Evolutionary conservation across 2,113 vertebrate genomes (phyloP), one percentile per base, ranked within the genome.

Genomic region (Silurus asotus): DNA sequence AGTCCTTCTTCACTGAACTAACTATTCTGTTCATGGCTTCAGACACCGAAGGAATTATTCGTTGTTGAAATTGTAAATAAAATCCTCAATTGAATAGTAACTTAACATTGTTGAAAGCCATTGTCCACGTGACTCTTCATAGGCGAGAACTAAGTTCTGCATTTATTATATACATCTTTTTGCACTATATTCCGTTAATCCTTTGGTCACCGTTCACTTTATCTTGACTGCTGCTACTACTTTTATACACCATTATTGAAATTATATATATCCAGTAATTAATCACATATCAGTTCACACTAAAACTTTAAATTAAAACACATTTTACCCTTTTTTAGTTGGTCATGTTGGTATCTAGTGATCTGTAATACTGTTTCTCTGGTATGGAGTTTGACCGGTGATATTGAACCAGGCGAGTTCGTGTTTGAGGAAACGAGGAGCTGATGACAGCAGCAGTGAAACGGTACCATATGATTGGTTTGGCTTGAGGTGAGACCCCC

Each of bases 401-500:
- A 51, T 62, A 84, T 75, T 78, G 58, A 59, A 58, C 82, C 51
- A 45, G 25, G 49, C 17, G 65, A 69, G 28, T 78, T 85, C 49
- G 83, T 53, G 69, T 74, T 37, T 61, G n/a, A 61, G 83, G 59
- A 84, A 84, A 77, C 23, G 53, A 53, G 51, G 19, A 84, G 59
- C 25, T 84, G 83, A 70, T 88, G 87, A 88, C 89, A 87, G 87
- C 83, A 82, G 75, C 69, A 87, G 78, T 84, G 65, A 85, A 90
- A 83, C 81, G 55, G 69, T 58, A 59, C 64, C 87, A 77, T 65
- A 62, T 55, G 84, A 86, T 69, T 25, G 80, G n/a, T 79, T 82
- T 77, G 78, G 48, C 82, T 53, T 23, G 64, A 65, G 86, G 28
- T 75, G 72, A 82, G 72, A 77, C 56, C 83, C 81, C 83, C 48